These are phyloP conservation scores for Dendroctonus valens DNA, from an alignment of 1,140 invertebrate genomes.

Conservation along the genomic window DNA sequence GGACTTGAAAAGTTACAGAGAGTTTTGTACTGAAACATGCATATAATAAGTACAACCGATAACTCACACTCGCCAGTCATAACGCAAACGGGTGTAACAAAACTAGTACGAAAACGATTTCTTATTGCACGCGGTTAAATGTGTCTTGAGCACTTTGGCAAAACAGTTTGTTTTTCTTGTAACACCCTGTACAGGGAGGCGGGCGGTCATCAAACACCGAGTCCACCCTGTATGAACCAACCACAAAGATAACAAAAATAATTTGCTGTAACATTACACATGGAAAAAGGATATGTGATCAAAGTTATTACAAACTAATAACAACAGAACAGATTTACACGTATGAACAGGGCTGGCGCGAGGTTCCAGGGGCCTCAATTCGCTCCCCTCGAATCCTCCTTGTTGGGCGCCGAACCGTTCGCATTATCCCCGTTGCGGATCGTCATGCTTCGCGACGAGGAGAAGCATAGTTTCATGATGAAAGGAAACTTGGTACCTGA, in stretches of 20 bases:
- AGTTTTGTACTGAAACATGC: no score
- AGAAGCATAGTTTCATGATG: conserved; percentile 95
- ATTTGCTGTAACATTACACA: conserved; percentile 29
- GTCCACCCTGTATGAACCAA: conserved; percentile 20
- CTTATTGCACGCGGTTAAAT: not conserved
- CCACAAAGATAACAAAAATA: conserved; percentile 11
- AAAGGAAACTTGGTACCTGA: conserved; percentile 94
- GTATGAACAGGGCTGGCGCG: not conserved
- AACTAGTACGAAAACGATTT: not conserved
- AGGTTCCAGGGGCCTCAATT: conserved; percentile 4
- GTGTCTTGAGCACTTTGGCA: conserved; percentile 2
- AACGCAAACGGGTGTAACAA: conserved; percentile 4
- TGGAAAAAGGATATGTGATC: conserved; percentile 47
- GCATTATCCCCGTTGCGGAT: conserved; percentile 47
- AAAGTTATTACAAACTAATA: conserved; percentile 29
- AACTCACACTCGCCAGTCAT: not conserved
- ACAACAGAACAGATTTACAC: conserved; percentile 26
- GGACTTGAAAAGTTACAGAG: no score
- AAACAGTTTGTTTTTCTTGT: not conserved
- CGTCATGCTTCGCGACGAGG: conserved; percentile 76
- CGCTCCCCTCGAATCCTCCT: conserved; percentile 30
- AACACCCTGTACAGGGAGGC: not conserved
- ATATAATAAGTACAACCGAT: no score
- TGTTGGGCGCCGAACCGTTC: conserved; percentile 33
- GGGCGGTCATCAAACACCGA: not conserved